These are phyloP conservation scores for Tyto alba DNA, from an alignment of 2,113 vertebrate species.

Conservation along the genomic window DNA sequence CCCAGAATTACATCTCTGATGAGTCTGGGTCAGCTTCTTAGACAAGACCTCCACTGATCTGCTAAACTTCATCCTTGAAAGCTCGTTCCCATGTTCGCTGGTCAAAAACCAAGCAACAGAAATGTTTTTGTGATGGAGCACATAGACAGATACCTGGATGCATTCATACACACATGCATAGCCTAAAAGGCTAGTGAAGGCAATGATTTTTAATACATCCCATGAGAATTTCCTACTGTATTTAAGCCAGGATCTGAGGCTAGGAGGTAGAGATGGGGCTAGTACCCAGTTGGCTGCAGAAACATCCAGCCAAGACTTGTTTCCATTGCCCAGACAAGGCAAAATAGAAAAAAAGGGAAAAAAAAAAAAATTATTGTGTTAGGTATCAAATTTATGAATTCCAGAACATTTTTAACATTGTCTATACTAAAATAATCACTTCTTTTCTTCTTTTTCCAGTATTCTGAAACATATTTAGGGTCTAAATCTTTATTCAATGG, in stretches of 20 bases:
- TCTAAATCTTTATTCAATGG: background rate
- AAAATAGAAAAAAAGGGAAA: background rate
- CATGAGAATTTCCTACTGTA: background rate
- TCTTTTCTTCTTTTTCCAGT: background rate
- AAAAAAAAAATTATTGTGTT: too few species aligned
- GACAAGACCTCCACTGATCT: background rate
- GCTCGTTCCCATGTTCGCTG: fast-evolving
- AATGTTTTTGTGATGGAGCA: too few species aligned
- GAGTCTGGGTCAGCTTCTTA: background rate
- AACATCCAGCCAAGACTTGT: background rate
- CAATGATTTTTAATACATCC: background rate
- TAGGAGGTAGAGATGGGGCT: background rate
- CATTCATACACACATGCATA: fast-evolving
- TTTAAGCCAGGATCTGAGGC: background rate
- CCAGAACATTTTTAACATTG: background rate
- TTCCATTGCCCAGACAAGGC: background rate
- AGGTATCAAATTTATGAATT: background rate
- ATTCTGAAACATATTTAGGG: background rate
- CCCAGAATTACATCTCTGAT: background rate
- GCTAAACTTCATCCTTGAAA: background rate
- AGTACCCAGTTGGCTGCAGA: background rate
- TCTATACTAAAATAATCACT: background rate
- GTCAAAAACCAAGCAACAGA: background rate
- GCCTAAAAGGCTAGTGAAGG: background rate
- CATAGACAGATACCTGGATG: too few species aligned